Percentiles rank a stretch among this genome's conserved stretches.
phyloP scores from a whole-genome alignment of 2,113 vertebrate genomes.

The Phylloscopus trochiloides region DNA sequence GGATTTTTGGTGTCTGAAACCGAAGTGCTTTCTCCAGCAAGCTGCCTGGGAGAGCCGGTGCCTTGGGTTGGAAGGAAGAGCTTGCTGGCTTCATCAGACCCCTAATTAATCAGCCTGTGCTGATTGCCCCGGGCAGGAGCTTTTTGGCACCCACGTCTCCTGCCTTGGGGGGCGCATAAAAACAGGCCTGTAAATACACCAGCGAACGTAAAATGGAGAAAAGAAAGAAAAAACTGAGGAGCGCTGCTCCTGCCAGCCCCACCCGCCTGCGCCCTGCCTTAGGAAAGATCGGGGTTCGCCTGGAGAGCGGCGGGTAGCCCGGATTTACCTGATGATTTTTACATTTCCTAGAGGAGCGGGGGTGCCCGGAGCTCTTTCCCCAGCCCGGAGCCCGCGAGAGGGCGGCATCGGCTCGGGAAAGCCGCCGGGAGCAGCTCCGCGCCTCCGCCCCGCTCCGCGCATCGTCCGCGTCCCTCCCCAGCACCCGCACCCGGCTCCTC shows the following conservation, averaged over 20 bases:
- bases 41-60: not conserved
- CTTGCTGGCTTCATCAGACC: not conserved
- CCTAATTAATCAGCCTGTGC: not conserved
- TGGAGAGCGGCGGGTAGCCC: not conserved
- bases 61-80: not conserved
- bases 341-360: accelerated
- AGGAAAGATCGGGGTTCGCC: not conserved
- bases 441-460: not conserved
- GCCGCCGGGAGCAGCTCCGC: not conserved
- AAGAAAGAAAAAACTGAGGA: accelerated
- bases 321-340: not conserved
- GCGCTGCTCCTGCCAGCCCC: not conserved
- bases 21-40: not conserved
- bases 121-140: not conserved
- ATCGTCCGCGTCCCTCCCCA: not conserved
- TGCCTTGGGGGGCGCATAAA: accelerated
- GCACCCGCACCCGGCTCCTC: not conserved
- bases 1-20: not conserved
- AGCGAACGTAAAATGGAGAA: not conserved
- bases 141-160: accelerated
- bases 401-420: slow-evolving; percentile 42
- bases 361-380: not conserved
- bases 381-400: slow-evolving; percentile 6
- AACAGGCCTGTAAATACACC: not conserved
- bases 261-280: accelerated